Evolutionary conservation across 2,113 vertebrate species (phyloP), one percentile per base, ranked within the genome.

Genomic region (Spea multiplicata): DNA sequence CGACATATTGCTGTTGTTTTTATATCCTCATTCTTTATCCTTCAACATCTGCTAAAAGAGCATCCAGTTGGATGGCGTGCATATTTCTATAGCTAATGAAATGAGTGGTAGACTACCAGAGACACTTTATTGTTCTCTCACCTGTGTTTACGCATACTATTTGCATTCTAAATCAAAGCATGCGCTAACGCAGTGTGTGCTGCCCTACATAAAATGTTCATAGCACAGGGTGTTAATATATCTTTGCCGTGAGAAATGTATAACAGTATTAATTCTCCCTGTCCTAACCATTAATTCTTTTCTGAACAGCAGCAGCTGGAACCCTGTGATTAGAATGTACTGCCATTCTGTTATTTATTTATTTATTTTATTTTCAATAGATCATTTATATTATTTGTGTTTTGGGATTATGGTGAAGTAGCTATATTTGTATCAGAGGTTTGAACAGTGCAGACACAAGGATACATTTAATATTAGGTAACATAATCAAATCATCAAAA

Each of bases 91-190:
- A 82, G 83, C 6, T 88, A 88, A 88, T 85, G 80, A 86, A 75
- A 85, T 87, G 84, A 87, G 81, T 86, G 82, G 82, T 72, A 61
- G 75, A 72, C 83, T 5, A 73, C 71, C 12, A 55, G 71, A 84
- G 83, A 83, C 30, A 71, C 10, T 65, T 76, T 72, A 86, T 86
- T 87, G 84, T 81, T 84, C 71, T 81, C 30, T 75, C 79, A 84
- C 71, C 78, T 73, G 72, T 86, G 73, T 75, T 78, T 84, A 84
- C 71, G 67, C 83, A 89, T 91, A 83, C 87, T 73, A 88, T 90
- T 85, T 87, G 65, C 84, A 78, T 81, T 49, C 61, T 74, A 73
- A 84, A 76, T 69, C 79, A 72, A 57, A 67, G 81, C 47, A 66
- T 16, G 13, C 47, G 55, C 16, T 17, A 79, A 8, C 65, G 17